Conservation (phyloP, 2,113 vertebrate genomes). For the Columba livia region DNA sequence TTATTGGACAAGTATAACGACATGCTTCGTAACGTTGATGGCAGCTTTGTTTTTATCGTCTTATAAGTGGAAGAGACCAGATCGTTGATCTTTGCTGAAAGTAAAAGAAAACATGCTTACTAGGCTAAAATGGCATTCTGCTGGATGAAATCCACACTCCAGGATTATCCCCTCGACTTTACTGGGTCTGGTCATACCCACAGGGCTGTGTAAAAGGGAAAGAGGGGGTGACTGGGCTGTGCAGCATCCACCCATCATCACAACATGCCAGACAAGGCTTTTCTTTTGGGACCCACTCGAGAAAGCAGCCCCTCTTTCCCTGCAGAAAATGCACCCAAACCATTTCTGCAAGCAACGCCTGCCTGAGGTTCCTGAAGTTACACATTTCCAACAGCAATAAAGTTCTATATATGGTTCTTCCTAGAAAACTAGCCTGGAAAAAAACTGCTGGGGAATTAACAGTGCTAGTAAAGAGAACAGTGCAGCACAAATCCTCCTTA, state of each 20-base stretch:
- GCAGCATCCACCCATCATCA: neutral
- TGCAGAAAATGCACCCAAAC: neutral
- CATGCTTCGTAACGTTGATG: conserved; percentile 91
- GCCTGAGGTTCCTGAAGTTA: neutral
- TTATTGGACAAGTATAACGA: conserved; percentile 94
- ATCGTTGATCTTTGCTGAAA: conserved; percentile 93
- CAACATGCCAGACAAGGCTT: neutral
- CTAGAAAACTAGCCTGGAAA: neutral
- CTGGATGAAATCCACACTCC: neutral
- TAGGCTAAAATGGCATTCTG: neutral
- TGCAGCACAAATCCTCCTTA: neutral
- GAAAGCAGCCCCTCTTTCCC: neutral
- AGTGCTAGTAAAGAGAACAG: neutral
- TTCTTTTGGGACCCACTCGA: neutral
- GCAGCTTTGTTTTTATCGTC: conserved; percentile 93
- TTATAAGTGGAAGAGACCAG: conserved; percentile 89
- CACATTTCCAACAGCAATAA: neutral
- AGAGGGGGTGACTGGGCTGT: neutral
- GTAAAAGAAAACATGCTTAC: conserved; percentile 31
- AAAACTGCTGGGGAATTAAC: neutral
- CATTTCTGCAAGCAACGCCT: neutral
- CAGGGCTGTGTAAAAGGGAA: neutral
- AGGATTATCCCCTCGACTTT: neutral
- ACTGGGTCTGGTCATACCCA: neutral
- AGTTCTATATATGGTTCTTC: neutral